Percentiles rank a stretch among this genome's conserved stretches.
These are phyloP conservation scores for Drepana falcataria DNA, from an alignment of 2,888 invertebrate species.

Conservation along the genomic window DNA sequence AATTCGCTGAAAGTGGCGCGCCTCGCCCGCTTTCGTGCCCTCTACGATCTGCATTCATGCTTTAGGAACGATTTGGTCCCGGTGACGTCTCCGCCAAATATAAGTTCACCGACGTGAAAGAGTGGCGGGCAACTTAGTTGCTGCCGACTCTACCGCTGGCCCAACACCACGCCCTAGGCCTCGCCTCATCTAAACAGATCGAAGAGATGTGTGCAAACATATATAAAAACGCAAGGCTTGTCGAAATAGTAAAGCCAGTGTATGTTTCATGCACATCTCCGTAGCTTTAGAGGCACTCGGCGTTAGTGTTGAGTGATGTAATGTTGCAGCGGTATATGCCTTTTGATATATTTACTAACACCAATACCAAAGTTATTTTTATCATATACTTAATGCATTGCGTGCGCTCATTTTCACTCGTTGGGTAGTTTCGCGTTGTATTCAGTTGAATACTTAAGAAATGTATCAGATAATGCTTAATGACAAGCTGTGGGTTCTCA, in stretches of 20 bases:
- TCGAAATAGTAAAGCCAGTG: neutral
- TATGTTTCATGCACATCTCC: neutral
- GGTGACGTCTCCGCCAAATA: too few species aligned
- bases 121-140: too few species aligned
- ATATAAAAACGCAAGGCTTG: neutral
- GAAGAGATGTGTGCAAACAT: neutral
- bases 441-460: neutral
- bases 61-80: constrained; percentile 9
- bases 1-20: constrained; percentile 1
- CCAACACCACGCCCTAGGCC: neutral
- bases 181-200: neutral
- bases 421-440: constrained; percentile 1
- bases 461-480: too few species aligned
- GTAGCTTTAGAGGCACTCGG: neutral
- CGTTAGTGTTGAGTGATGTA: constrained; percentile 6
- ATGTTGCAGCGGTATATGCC: constrained; percentile 27
- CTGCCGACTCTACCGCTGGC: neutral
- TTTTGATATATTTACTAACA: constrained; percentile 47
- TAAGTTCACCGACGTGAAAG: too few species aligned
- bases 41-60: constrained; percentile 23
- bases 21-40: constrained; percentile 6
- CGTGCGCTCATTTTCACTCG: constrained; percentile 38
- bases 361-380: constrained; percentile 74
- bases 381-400: constrained; percentile 44
- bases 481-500: too few species aligned